These are phyloP conservation scores for Araneus ventricosus DNA, from an alignment of 1,140 invertebrate species.

Conservation along the genomic window DNA sequence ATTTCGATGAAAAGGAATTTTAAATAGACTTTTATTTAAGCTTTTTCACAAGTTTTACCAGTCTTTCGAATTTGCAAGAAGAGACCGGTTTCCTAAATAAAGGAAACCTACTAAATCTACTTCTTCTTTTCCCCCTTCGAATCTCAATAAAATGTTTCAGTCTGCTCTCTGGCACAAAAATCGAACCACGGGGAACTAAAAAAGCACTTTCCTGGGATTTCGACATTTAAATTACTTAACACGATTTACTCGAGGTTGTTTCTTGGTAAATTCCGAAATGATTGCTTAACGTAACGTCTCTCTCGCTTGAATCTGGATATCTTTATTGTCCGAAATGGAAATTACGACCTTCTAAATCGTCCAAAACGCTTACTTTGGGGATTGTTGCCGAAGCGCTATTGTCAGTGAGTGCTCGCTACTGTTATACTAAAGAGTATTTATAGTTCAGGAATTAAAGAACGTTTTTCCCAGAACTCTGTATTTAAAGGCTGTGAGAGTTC, in stretches of 20 bases:
- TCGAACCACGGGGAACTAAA: neutral
- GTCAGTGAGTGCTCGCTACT: slow-evolving; percentile 17
- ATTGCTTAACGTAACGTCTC: neutral
- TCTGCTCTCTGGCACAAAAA: too few relatives aligned
- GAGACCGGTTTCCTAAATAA: neutral
- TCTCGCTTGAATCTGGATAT: neutral
- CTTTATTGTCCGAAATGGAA: neutral
- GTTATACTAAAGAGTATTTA: neutral
- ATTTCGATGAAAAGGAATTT: neutral
- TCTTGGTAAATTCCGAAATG: neutral
- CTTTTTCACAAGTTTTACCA: neutral
- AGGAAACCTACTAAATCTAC: neutral
- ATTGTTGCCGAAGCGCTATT: slow-evolving; percentile 11
- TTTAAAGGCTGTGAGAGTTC: neutral
- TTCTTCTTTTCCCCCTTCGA: neutral
- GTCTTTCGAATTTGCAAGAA: neutral
- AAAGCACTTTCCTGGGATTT: neutral
- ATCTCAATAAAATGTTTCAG: neutral
- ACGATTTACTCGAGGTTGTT: slow-evolving; percentile 4
- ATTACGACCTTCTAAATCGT: slow-evolving; percentile 6
- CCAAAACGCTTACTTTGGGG: neutral
- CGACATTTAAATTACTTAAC: slow-evolving; percentile 8
- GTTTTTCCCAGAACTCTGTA: neutral
- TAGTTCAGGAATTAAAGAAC: neutral
- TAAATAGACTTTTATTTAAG: neutral